Percentiles rank a stretch among this genome's conserved stretches.
These are phyloP conservation scores for Rhincodon typus DNA, from an alignment of 2,797 vertebrate species.

Conservation along the genomic window DNA sequence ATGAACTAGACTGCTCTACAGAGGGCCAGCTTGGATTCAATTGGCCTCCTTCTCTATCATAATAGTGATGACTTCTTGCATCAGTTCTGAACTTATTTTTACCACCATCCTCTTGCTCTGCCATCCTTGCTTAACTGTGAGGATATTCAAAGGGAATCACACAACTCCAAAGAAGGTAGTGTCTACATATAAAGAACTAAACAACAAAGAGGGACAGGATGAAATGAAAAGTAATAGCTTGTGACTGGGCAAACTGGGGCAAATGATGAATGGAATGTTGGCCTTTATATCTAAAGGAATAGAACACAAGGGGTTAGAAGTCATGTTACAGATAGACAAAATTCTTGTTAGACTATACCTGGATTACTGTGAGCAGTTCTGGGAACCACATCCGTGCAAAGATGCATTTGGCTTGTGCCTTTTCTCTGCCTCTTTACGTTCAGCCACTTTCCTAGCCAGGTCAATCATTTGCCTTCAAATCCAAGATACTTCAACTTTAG, in stretches of 20 bases:
- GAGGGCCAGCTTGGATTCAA: not conserved
- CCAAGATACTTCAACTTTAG: not conserved
- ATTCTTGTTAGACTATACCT: no score
- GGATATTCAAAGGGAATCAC: not conserved
- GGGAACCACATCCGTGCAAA: no score
- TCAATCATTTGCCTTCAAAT: not conserved
- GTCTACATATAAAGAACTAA: not conserved
- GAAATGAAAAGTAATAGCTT: not conserved
- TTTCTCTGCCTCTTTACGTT: not conserved
- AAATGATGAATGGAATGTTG: no score
- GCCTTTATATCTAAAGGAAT: no score
- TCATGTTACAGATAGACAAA: no score
- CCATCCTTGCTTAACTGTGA: not conserved
- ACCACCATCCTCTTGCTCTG: not conserved
- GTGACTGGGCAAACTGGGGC: no score
- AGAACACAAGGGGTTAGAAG: no score
- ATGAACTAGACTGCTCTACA: not conserved
- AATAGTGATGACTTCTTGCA: not conserved
- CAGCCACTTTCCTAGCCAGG: not conserved
- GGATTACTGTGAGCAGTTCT: no score
- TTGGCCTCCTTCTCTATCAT: not conserved
- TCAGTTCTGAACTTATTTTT: not conserved
- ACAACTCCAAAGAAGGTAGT: not conserved
- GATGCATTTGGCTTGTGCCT: no score
- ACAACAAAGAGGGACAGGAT: not conserved